These are phyloP conservation scores for Tetrao urogallus DNA, from an alignment of 2,113 vertebrate species.

Conservation along the genomic window DNA sequence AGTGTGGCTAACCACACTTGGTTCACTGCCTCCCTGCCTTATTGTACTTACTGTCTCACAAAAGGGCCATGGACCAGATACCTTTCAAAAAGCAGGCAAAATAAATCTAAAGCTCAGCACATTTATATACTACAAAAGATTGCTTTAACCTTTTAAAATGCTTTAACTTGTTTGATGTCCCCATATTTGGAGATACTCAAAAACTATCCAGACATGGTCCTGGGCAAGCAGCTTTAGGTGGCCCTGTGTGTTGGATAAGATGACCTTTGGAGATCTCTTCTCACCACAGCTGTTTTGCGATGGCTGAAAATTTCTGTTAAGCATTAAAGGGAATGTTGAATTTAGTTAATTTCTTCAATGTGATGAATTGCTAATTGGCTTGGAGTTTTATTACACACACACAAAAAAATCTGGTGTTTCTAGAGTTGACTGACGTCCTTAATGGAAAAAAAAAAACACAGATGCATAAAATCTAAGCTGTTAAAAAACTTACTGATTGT, in stretches of 20 bases:
- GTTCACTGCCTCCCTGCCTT: neutral
- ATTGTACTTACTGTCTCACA: neutral
- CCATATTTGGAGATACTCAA: neutral
- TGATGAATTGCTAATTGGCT: constrained; percentile 40
- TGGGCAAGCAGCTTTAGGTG: neutral
- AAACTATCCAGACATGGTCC: neutral
- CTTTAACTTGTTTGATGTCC: neutral
- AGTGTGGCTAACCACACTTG: neutral
- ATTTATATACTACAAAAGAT: neutral
- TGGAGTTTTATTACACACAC: constrained; percentile 19
- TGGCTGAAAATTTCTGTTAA: neutral
- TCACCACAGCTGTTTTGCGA: neutral
- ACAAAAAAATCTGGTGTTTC: neutral
- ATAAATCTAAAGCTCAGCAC: neutral
- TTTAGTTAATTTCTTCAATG: constrained; percentile 42
- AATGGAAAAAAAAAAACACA: constrained; percentile 44
- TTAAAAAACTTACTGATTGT: neutral
- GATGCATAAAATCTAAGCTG: constrained; percentile 13
- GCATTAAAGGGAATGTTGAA: constrained; percentile 41
- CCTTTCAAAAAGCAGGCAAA: neutral
- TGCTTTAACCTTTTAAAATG: constrained; percentile 1
- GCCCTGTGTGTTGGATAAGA: neutral
- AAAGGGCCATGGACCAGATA: neutral
- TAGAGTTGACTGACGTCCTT: neutral
- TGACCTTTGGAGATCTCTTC: neutral